phyloP scores from a whole-genome alignment of 2,888 invertebrate species.

The Eilema depressum region DNA sequence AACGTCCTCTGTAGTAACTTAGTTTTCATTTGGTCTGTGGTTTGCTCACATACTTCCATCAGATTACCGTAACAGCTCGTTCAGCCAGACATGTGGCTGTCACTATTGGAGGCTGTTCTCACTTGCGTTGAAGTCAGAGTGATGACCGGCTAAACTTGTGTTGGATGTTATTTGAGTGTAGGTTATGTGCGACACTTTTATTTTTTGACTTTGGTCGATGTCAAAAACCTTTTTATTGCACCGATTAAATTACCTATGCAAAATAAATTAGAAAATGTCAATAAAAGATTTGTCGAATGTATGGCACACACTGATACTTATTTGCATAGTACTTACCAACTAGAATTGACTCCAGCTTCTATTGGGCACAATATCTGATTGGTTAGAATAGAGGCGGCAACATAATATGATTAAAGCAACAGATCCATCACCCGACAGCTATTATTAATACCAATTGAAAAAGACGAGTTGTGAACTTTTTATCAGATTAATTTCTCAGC shows the following conservation, averaged over 20 bases:
- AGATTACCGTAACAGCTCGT: not conserved
- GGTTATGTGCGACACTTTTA: not conserved
- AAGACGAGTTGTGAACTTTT: conserved; percentile 2
- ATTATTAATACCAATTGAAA: conserved; percentile 4
- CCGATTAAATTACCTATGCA: too few relatives aligned
- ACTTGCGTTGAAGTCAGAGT: not conserved
- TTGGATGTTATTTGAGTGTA: not conserved
- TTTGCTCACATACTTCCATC: not conserved
- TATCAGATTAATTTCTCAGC: conserved; percentile 5
- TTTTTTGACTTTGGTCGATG: not conserved
- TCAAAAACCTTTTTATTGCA: not conserved
- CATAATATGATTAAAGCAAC: conserved; percentile 3
- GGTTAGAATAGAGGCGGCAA: not conserved
- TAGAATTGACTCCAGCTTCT: not conserved
- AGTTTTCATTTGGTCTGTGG: not conserved
- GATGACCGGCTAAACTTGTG: not conserved
- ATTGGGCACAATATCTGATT: conserved; percentile 4
- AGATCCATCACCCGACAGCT: conserved; percentile 4
- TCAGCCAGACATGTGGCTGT: not conserved
- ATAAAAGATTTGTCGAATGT: not conserved
- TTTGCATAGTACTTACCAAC: not conserved
- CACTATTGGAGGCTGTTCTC: not conserved
- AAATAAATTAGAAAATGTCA: not conserved
- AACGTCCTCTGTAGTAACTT: not conserved
- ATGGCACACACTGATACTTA: not conserved